Evolutionary conservation across 2,113 vertebrate species (phyloP).

Genomic region (Phalacrocorax pelagicus): DNA sequence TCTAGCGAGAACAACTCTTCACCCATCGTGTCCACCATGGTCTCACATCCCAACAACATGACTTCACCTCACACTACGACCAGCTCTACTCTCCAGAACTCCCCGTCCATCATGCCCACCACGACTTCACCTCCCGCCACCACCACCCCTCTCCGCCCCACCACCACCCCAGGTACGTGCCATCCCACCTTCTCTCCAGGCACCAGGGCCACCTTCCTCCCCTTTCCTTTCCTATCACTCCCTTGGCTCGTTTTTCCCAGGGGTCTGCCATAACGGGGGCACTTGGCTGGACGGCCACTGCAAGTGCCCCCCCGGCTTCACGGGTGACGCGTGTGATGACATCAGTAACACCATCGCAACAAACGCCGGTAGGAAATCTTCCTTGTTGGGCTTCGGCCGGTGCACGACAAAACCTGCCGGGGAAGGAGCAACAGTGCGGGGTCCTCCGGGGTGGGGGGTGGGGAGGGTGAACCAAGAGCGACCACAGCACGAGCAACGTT

Average conservation of each 20-base stretch:
- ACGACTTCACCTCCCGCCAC: too few species aligned
- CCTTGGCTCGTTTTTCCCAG: neutral
- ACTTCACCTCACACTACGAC: neutral
- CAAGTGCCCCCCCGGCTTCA: neutral
- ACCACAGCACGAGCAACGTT: fast-evolving
- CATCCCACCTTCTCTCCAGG: neutral
- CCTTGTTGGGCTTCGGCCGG: neutral
- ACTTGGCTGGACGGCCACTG: neutral
- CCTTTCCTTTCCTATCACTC: fast-evolving
- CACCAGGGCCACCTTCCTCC: fast-evolving
- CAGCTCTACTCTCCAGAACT: neutral
- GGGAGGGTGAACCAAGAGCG: too few species aligned
- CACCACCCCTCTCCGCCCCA: too few species aligned
- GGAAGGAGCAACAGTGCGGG: neutral
- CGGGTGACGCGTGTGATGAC: fast-evolving
- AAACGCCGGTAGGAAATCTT: neutral
- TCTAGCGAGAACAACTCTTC: neutral
- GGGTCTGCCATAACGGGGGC: neutral
- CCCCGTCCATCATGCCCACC: neutral
- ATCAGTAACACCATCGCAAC: neutral
- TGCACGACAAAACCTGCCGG: neutral
- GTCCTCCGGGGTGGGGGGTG: too few species aligned
- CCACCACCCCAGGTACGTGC: too few species aligned
- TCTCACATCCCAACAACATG: too few species aligned
- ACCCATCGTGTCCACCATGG: too few species aligned